phyloP scores from a whole-genome alignment of 1,140 invertebrate genomes.

The Arctopsyche grandis region DNA sequence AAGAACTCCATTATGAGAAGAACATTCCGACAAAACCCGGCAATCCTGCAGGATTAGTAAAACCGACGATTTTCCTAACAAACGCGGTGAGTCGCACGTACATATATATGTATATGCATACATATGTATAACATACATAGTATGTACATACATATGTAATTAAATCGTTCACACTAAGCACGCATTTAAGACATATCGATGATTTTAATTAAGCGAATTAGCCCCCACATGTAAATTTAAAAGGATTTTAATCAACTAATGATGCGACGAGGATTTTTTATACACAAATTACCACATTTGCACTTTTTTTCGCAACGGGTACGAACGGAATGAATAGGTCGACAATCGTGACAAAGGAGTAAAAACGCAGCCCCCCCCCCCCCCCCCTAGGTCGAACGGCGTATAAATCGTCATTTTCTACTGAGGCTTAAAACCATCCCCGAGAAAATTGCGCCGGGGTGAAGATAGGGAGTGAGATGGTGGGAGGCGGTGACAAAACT shows the following conservation, averaged over 20 bases:
- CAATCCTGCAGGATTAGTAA: slow-evolving; percentile 10
- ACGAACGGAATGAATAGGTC: not conserved
- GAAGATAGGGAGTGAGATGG: too few species aligned
- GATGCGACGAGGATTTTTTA: too few species aligned
- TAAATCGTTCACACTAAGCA: not conserved
- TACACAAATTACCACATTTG: too few species aligned
- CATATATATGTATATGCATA: too few species aligned
- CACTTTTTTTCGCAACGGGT: too few species aligned
- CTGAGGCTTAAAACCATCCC: not conserved
- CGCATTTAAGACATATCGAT: too few species aligned
- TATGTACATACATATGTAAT: not conserved
- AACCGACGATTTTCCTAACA: not conserved
- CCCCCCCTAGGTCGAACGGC: not conserved
- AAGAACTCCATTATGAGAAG: slow-evolving; percentile 30
- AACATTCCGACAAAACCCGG: slow-evolving; percentile 18
- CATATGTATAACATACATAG: too few species aligned
- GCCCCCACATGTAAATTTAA: too few species aligned
- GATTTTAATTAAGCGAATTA: too few species aligned
- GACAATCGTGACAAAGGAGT: not conserved
- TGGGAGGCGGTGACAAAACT: not conserved
- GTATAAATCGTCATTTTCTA: not conserved
- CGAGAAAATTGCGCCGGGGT: not conserved
- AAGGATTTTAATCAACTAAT: too few species aligned
- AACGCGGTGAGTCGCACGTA: not conserved
- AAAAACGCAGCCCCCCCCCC: too few species aligned